phyloP scores from a whole-genome alignment of 1,140 invertebrate species.

The Chironomus tepperi region DNA sequence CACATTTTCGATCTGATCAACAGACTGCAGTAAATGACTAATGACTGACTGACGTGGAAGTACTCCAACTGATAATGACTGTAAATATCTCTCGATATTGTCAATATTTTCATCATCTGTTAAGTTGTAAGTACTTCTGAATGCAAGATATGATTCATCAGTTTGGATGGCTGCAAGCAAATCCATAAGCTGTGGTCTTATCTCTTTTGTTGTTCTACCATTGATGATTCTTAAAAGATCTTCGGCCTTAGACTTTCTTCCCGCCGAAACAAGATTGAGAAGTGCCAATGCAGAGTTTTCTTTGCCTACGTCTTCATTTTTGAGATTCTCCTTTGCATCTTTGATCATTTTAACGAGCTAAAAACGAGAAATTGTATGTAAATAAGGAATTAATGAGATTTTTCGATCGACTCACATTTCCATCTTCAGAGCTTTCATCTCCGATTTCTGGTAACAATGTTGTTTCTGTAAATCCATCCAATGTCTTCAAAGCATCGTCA shows the following conservation, averaged over 20 bases:
- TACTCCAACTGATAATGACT: constrained; percentile 56
- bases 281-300: constrained; percentile 53
- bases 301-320: constrained; percentile 49
- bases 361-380: too few relatives aligned
- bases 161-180: constrained; percentile 61
- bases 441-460: constrained; percentile 28
- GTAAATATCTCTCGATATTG: constrained; percentile 61
- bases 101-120: constrained; percentile 47
- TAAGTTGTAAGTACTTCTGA: constrained; percentile 53
- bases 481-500: constrained; percentile 31
- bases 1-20: constrained; percentile 42
- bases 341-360: constrained; percentile 45
- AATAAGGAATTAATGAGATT: too few relatives aligned
- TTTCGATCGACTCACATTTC: not conserved
- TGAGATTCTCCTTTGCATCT: constrained; percentile 44
- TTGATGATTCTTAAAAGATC: constrained; percentile 54
- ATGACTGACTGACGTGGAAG: constrained; percentile 51
- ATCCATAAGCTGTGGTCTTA: constrained; percentile 55
- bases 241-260: constrained; percentile 46
- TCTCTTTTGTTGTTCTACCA: constrained; percentile 43
- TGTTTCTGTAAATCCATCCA: constrained; percentile 44
- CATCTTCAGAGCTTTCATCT: not conserved
- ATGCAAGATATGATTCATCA: constrained; percentile 53
- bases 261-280: constrained; percentile 50
- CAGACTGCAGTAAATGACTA: constrained; percentile 47